These are phyloP conservation scores for Octodon degus DNA, from an alignment of 2,113 vertebrate species.

Conservation along the genomic window DNA sequence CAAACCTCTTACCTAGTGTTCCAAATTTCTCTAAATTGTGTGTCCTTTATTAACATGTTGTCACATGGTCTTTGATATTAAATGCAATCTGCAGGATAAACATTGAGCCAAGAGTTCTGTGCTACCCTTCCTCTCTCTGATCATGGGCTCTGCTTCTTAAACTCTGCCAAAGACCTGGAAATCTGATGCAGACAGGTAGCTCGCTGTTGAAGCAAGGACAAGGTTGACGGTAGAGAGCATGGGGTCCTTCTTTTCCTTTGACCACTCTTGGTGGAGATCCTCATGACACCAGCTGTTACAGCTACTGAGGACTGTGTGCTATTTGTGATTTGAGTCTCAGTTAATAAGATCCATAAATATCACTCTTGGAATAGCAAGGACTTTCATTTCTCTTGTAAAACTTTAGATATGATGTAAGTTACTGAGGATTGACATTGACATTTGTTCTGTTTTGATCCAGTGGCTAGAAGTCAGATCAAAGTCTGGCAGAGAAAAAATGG, in stretches of 20 bases:
- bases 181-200: background rate
- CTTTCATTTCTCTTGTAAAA: slow-evolving; percentile 51
- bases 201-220: background rate
- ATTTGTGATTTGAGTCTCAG: slow-evolving; percentile 24
- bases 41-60: background rate
- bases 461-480: slow-evolving; percentile 11
- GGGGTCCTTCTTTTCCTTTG: slow-evolving; percentile 12
- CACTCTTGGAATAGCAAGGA: slow-evolving; percentile 15
- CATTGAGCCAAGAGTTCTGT: background rate
- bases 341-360: background rate
- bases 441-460: background rate
- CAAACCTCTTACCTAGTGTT: background rate
- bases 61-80: background rate
- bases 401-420: background rate
- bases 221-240: background rate
- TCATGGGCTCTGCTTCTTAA: background rate
- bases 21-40: background rate
- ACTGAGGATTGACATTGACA: background rate
- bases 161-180: slow-evolving; percentile 19
- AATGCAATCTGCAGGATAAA: background rate
- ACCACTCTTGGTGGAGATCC: background rate
- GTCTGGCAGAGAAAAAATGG: slow-evolving; percentile 47
- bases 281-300: background rate
- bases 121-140: background rate
- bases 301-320: background rate